Evolutionary conservation across 2,888 invertebrate species (phyloP), one percentile per base, ranked within the genome.

Genomic region (Leistus spinibarbis): DNA sequence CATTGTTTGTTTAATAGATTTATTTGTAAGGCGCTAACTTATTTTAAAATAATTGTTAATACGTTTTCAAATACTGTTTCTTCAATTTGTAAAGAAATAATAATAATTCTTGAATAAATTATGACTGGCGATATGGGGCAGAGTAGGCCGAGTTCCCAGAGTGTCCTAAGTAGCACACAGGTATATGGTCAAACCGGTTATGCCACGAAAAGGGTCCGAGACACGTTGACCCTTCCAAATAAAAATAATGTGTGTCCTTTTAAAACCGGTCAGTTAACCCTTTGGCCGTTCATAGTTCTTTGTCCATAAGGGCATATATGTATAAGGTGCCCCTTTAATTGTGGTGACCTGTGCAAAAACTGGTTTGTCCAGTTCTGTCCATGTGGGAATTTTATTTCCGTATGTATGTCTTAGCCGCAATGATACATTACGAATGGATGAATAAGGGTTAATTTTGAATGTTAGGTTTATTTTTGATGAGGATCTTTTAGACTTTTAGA

Each of bases 111-210:
- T n/a, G n/a, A n/a, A n/a, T n/a, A n/a, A n/a, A n/a, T n/a, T n/a
- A n/a, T n/a, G n/a, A n/a, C n/a, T n/a, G n/a, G n/a, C n/a, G n/a
- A n/a, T 40, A 40, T 66, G 19, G 22, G 40, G 24, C 23, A 17
- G 40, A 7, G 54, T 56, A 67, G 67, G 67, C 67, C 66, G 66
- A 65, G 72, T 27, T 22, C 53, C 64, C 69, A 16, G 63, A 20
- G 16, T 66, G 54, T 16, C 23, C 64, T 23, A n/a, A 24, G 40
- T 40, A 19, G 62, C 60, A 9, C 17, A 54, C 74, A 75, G 75
- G 75, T 75, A n/a, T n/a, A 75, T 75, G 75, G 75, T 75, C 75
- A 75, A 75, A 75, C 75, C 75, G 75, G 75, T 75, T 75, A 27
- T 19, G 3, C 56, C 17, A 23, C 68, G 64, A 75, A 75, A 75